Evolutionary conservation across 2,888 invertebrate species (phyloP).

Genomic region (Tetramorium bicarinatum): DNA sequence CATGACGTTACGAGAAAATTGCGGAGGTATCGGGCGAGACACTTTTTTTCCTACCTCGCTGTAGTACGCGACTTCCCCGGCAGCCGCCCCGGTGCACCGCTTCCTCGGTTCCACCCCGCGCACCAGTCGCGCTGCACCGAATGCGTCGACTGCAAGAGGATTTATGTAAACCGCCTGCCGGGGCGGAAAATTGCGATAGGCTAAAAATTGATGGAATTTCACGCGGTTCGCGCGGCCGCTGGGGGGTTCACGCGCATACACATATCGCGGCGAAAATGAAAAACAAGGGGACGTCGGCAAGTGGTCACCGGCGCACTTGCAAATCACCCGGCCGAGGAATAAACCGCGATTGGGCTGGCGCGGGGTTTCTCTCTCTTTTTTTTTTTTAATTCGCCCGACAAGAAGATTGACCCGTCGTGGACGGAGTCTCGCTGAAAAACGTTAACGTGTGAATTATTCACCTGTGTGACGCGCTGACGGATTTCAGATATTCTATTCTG

Average conservation of each 20-base stretch:
- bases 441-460: constrained; percentile 35
- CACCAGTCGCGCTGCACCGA: constrained; percentile 38
- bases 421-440: background rate
- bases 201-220: constrained; percentile 71
- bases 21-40: constrained; percentile 62
- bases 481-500: background rate
- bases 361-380: background rate
- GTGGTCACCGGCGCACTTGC: constrained; percentile 55
- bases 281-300: constrained; percentile 58
- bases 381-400: constrained; percentile 18
- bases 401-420: constrained; percentile 22
- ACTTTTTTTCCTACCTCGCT: constrained; percentile 35
- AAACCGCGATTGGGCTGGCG: constrained; percentile 49
- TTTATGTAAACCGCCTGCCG: constrained; percentile 72
- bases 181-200: constrained; percentile 69
- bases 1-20: constrained; percentile 69
- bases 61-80: constrained; percentile 13
- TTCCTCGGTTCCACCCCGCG: constrained; percentile 40
- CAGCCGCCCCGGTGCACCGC: background rate
- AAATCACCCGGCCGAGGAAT: constrained; percentile 60
- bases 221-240: constrained; percentile 20
- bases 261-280: constrained; percentile 55
- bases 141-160: constrained; percentile 67
- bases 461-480: background rate
- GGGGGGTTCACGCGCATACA: background rate